phyloP scores from a whole-genome alignment of 2,888 invertebrate species.

The Brachynemurus nebulosus region DNA sequence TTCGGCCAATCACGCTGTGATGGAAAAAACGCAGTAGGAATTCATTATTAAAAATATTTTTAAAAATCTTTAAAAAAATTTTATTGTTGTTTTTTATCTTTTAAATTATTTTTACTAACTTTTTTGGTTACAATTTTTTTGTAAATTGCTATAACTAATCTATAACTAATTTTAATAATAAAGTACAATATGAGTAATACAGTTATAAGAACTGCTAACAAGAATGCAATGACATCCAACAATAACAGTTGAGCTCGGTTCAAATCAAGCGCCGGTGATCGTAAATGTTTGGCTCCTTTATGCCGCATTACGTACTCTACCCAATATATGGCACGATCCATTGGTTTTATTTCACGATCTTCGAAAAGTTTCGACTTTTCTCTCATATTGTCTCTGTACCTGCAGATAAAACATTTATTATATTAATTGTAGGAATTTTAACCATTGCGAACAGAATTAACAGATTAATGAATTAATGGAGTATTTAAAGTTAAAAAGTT shows the following conservation, averaged over 20 bases:
- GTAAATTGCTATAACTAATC: neutral
- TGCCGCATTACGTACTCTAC: slow-evolving; percentile 7
- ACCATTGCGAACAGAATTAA: no score
- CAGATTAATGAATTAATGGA: no score
- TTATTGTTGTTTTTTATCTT: no score
- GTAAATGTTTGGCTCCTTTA: slow-evolving; percentile 11
- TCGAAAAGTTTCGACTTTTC: slow-evolving; percentile 8
- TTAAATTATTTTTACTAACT: neutral
- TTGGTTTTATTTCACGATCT: slow-evolving; percentile 10
- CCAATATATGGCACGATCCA: slow-evolving; percentile 6
- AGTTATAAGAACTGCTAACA: neutral
- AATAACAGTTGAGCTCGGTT: slow-evolving; percentile 9
- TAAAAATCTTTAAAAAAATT: neutral
- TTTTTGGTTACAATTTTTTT: neutral
- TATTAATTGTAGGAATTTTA: neutral
- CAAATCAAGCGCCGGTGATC: slow-evolving; percentile 7
- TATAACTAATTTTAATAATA: neutral
- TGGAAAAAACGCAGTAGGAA: neutral
- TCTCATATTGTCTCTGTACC: slow-evolving; percentile 10
- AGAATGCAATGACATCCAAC: slow-evolving; percentile 12
- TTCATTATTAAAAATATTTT: neutral
- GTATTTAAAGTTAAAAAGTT: no score
- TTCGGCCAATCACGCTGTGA: no score
- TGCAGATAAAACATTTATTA: slow-evolving; percentile 1
- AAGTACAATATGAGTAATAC: neutral